phyloP scores from a whole-genome alignment of 2,113 vertebrate species.

The Platysternon megacephalum region DNA sequence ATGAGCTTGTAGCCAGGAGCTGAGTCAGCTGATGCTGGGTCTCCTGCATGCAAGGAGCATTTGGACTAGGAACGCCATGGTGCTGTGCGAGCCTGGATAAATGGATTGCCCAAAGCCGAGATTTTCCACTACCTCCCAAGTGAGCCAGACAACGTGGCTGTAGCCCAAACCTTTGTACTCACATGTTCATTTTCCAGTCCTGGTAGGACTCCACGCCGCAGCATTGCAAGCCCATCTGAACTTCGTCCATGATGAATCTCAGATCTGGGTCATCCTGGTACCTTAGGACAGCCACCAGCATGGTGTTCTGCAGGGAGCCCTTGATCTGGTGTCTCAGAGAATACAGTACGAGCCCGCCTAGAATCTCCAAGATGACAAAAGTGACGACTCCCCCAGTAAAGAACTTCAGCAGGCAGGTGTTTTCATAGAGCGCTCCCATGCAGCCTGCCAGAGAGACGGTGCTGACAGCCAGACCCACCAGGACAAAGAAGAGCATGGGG shows the following conservation, averaged over 20 bases:
- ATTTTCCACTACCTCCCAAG: not conserved
- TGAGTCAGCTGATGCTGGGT: not conserved
- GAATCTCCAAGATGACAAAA: conserved; percentile 77
- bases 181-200: conserved; percentile 92
- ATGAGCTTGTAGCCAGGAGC: not conserved
- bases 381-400: conserved; percentile 76
- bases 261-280: conserved; percentile 92
- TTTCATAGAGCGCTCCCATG: conserved; percentile 86
- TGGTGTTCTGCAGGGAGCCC: conserved; percentile 69
- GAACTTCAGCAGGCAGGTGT: conserved; percentile 81
- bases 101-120: not conserved
- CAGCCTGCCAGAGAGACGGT: conserved; percentile 85
- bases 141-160: too few relatives aligned
- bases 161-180: conserved; percentile 68
- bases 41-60: fast-evolving
- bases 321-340: conserved; percentile 76
- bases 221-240: conserved; percentile 88
- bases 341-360: conserved; percentile 79
- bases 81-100: not conserved
- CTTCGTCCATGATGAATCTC: conserved; percentile 89
- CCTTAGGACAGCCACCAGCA: conserved; percentile 82
- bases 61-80: not conserved
- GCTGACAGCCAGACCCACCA: conserved; percentile 77
- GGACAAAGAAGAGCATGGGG: conserved; percentile 85
- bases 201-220: conserved; percentile 88